Evolutionary conservation across 2,888 invertebrate species (phyloP), one percentile per base, ranked within the genome.

Genomic region (Drosophila robusta): DNA sequence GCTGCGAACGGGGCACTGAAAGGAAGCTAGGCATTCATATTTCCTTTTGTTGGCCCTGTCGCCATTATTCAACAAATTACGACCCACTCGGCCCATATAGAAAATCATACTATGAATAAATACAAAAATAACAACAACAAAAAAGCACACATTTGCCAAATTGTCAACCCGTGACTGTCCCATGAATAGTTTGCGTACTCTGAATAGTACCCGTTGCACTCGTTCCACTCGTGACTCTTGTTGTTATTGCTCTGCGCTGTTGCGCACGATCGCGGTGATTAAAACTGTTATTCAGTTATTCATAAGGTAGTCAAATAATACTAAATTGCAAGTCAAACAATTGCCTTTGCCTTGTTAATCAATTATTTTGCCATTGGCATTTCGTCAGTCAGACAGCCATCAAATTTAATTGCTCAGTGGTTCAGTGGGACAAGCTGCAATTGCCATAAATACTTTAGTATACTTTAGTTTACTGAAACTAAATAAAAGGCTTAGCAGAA

Each of bases 321-420:
- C 49, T 51, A 44, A 58, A 54, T 70, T 64, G 24, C 44, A 38
- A 71, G 18, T 41, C 65, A 46, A 42, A 60, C 51, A 70, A 72
- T 51, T 42, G 57, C 44, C 38, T 49, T 50, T 65, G 50, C 50
- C 65, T 71, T 79, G 75, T 79, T 66, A 55, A 57, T 41, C 79
- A 78, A 78, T 78, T 67, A 70, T 74, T 75, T 70, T 79, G 72
- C 64, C 80, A 86, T 29, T 29, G 29, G 29, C 29, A 29, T 29
- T 29, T 29, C 8, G 9, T 58, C 46, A 56, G 45, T 39, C 26
- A 29, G 63, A 54, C 54, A 62, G 72, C 63, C 70, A 70, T 71
- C 72, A 22, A 44, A 61, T 49, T 70, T 69, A 69, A 69, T 69
- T 61, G 34, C 26, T n/a, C 49, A 36, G 29, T 45, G 47, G 42